phyloP scores from a whole-genome alignment of 2,113 vertebrate genomes.

The Athene cunicularia region DNA sequence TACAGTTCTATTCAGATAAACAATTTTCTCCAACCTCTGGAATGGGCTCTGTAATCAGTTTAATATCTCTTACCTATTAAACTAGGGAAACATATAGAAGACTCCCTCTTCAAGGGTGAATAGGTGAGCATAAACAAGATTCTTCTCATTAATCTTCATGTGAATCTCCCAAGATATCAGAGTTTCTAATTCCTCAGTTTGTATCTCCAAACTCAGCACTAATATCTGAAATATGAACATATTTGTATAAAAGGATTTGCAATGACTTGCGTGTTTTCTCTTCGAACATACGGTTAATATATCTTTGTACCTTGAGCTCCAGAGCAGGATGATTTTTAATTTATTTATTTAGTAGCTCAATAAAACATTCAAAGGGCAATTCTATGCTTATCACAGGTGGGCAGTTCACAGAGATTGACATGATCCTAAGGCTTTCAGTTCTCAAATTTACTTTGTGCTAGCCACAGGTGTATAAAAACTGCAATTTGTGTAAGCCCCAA shows the following conservation, averaged over 20 bases:
- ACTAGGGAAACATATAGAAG: not conserved
- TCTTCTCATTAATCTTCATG: not conserved
- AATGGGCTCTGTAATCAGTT: not conserved
- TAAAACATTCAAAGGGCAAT: slow-evolving; percentile 22
- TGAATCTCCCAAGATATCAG: not conserved
- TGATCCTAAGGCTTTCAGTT: slow-evolving; percentile 29
- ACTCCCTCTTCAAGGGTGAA: not conserved
- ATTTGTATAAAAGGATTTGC: not conserved
- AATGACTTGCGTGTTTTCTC: not conserved
- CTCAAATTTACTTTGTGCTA: slow-evolving; percentile 42
- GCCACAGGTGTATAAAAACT: slow-evolving; percentile 29
- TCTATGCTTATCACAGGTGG: not conserved
- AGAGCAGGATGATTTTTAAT: not conserved
- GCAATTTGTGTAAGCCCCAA: slow-evolving; percentile 26
- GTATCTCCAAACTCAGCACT: not conserved
- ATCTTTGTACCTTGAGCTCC: not conserved
- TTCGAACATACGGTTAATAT: not conserved
- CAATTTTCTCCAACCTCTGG: not conserved
- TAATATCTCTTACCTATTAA: not conserved
- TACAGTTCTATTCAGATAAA: not conserved
- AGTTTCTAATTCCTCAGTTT: not conserved
- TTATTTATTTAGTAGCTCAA: slow-evolving; percentile 18
- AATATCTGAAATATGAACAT: not conserved
- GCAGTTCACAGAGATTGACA: slow-evolving; percentile 35
- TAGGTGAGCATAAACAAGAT: not conserved